Percentiles rank a stretch among this genome's conserved stretches.
phyloP scores from a whole-genome alignment of 1,140 invertebrate species.

The Adoxophyes honmai region DNA sequence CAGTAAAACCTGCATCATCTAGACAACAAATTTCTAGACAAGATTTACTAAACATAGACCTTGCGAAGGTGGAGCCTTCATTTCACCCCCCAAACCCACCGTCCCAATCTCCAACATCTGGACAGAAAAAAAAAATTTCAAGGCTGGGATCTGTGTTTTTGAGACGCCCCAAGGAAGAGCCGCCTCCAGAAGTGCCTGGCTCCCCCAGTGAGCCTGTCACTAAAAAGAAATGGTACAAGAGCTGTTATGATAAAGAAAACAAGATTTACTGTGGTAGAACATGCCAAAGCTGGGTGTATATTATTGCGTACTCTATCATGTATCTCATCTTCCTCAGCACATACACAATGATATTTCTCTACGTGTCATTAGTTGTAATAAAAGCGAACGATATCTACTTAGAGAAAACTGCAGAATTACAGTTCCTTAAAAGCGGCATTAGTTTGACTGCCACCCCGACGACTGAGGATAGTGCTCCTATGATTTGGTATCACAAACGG shows the following conservation, averaged over 20 bases:
- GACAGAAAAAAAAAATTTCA: no score
- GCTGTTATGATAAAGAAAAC: slow-evolving; percentile 43
- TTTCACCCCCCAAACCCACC: no score
- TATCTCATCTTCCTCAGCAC: slow-evolving; percentile 54
- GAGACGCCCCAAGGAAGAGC: no score
- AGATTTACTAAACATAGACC: no score
- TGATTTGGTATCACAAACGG: slow-evolving; percentile 50
- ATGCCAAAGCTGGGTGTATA: slow-evolving; percentile 43
- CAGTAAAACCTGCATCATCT: no score
- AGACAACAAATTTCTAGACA: no score
- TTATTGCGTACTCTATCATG: slow-evolving; percentile 48
- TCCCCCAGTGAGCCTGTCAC: background rate
- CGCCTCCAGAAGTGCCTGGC: no score
- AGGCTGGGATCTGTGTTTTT: no score
- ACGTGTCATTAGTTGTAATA: slow-evolving; percentile 34
- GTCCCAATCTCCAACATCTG: no score
- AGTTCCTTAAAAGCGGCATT: slow-evolving; percentile 40
- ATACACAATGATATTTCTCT: slow-evolving; percentile 52
- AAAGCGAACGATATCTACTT: slow-evolving; percentile 30
- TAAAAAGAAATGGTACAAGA: slow-evolving; percentile 27
- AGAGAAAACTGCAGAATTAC: slow-evolving; percentile 29
- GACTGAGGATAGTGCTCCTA: slow-evolving; percentile 35
- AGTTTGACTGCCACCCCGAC: slow-evolving; percentile 54
- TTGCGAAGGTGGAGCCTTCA: no score
- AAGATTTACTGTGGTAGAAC: slow-evolving; percentile 44